Evolutionary conservation across 2,888 invertebrate genomes (phyloP), one percentile per base, ranked within the genome.

Genomic region (Hecatera dysodea): DNA sequence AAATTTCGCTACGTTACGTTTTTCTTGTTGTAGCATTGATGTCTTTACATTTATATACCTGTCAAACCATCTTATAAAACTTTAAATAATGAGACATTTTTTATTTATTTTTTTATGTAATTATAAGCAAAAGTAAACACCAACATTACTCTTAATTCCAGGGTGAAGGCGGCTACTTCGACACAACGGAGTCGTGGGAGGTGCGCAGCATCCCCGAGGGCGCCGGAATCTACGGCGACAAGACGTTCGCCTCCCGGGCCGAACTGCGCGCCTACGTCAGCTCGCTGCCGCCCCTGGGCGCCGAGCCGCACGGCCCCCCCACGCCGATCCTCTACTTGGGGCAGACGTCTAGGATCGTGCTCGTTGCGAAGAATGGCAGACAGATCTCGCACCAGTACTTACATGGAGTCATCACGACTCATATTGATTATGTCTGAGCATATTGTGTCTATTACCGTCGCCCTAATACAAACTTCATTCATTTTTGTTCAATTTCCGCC

Each of bases 151-250:
- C 17, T 17, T 44, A 44, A 44, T n/a, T 46, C 0, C 88, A 95
- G 94, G 94, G 95, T n/a, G 92, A 92, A 52, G 93, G 95, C 69
- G 96, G 96, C 0, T 96, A 95, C 90, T 95, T 96, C 89, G 92
- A 92, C 65, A 95, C 94, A 0, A 59, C 88, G 0, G 70, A 83
- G 1, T 84, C 91, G 0, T 96, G 96, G 96, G 70, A 79, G 52
- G 67, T 85, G 0, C 17, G 90, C 0, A 82, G 88, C 46, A 78
- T 86, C 1, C 78, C 90, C 0, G 89, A 85, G 2, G 88, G 88
- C 1, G 68, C 79, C 17, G 42, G 80, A 7, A 67, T 92, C 19
- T 95, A 95, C 87, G 95, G 92, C 0, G 89, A 89, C 70, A 86
- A 82, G n/a, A 78, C 77, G 1, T 95, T 95, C 89, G n/a, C 81